These are phyloP conservation scores for Ctenosaura bakeri DNA, from an alignment of 2,797 vertebrate species.

Conservation along the genomic window DNA sequence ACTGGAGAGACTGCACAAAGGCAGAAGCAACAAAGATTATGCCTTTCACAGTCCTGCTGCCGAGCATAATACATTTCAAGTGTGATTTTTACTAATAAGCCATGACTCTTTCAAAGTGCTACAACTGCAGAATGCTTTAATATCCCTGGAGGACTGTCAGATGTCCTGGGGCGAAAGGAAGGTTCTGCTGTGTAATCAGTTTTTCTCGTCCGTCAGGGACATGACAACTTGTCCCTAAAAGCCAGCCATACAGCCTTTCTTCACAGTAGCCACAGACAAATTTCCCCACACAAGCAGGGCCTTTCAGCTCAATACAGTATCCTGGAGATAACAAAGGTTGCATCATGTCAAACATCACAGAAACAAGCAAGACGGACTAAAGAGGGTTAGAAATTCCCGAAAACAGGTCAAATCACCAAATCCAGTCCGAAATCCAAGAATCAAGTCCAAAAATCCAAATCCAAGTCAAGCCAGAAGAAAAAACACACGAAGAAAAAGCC, in stretches of 20 bases:
- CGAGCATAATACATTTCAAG: background rate
- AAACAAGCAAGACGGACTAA: no score
- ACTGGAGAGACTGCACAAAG: background rate
- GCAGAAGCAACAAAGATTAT: background rate
- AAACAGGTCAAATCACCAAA: no score
- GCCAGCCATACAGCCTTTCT: background rate
- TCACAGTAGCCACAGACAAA: background rate
- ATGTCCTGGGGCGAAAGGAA: background rate
- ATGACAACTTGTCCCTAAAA: background rate
- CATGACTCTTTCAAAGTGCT: constrained; percentile 23
- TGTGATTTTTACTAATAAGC: background rate
- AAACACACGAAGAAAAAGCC: no score
- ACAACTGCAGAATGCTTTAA: background rate
- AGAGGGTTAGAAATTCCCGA: no score
- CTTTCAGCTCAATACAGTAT: constrained; percentile 1
- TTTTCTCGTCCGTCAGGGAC: background rate
- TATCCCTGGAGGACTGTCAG: background rate
- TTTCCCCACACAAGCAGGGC: constrained; percentile 22
- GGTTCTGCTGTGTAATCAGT: background rate
- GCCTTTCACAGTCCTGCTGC: background rate
- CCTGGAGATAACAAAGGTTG: background rate
- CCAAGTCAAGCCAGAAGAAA: no score
- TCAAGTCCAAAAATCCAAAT: no score
- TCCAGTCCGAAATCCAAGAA: no score
- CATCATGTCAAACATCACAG: background rate